These are phyloP conservation scores for Cyprinodon variegatus DNA, from an alignment of 2,113 vertebrate species.

Conservation along the genomic window DNA sequence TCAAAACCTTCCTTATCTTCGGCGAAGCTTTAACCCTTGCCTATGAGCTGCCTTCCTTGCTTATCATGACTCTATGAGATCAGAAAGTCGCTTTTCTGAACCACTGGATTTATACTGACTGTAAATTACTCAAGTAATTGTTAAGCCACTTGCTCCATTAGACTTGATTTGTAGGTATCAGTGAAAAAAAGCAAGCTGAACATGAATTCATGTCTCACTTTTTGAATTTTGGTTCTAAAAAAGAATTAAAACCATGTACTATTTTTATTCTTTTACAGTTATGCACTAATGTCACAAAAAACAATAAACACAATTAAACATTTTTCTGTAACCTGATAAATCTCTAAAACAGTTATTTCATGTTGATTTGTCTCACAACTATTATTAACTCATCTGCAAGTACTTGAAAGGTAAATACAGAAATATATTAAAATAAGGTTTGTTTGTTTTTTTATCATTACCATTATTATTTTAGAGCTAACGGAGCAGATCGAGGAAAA, in stretches of 20 bases:
- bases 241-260: neutral
- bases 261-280: neutral
- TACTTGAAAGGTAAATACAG: neutral
- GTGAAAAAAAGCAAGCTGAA: too few species aligned
- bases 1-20: too few species aligned
- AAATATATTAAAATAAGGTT: neutral
- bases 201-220: too few species aligned
- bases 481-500: slow-evolving; percentile 14
- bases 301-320: neutral
- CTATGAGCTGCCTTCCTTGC: too few species aligned
- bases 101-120: too few species aligned
- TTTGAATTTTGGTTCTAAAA: too few species aligned
- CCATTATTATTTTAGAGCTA: slow-evolving; percentile 22
- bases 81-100: too few species aligned
- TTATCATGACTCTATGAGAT: too few species aligned
- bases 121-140: too few species aligned
- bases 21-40: too few species aligned
- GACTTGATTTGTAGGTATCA: too few species aligned
- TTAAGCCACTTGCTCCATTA: too few species aligned
- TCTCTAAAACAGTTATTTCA: neutral
- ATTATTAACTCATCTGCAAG: neutral
- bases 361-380: neutral
- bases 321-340: neutral
- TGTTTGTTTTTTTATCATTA: neutral
- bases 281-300: neutral